phyloP scores from a whole-genome alignment of 2,113 vertebrate species.

The Solenodon paradoxus region DNA sequence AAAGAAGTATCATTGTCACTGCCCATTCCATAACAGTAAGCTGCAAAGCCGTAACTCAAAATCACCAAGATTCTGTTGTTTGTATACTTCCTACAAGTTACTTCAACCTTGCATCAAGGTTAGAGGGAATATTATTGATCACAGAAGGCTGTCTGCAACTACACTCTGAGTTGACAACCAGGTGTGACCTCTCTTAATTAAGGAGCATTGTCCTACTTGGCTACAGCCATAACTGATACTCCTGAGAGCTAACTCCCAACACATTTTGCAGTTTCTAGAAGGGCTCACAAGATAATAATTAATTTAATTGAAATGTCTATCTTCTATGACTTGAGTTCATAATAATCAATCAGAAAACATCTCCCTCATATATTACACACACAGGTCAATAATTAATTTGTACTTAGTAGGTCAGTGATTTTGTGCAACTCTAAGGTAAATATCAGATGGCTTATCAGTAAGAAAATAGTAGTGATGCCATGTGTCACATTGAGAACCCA shows the following conservation, averaged over 20 bases:
- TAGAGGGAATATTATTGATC: background rate
- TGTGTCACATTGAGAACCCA: background rate
- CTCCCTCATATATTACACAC: background rate
- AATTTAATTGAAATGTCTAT: background rate
- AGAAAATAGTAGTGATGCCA: background rate
- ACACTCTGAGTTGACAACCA: background rate
- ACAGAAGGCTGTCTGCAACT: background rate
- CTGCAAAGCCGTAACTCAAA: background rate
- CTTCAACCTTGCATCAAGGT: background rate
- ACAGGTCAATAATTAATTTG: background rate
- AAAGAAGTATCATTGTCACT: background rate
- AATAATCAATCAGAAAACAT: background rate
- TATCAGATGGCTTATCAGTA: background rate
- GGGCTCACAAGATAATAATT: background rate
- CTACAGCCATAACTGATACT: rapidly evolving
- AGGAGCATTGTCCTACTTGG: background rate
- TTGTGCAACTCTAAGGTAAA: background rate
- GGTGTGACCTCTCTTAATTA: background rate
- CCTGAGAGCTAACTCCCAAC: background rate
- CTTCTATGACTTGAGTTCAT: background rate
- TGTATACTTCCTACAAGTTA: background rate
- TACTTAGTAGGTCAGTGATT: background rate
- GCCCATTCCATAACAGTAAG: background rate
- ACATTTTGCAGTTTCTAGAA: background rate
- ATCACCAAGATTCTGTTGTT: background rate